A percentile compares a stretch with the other conserved stretches of the same genome.
Evolutionary conservation across 2,888 invertebrate species (phyloP).

Genomic region (Leptinotarsa juncta): DNA sequence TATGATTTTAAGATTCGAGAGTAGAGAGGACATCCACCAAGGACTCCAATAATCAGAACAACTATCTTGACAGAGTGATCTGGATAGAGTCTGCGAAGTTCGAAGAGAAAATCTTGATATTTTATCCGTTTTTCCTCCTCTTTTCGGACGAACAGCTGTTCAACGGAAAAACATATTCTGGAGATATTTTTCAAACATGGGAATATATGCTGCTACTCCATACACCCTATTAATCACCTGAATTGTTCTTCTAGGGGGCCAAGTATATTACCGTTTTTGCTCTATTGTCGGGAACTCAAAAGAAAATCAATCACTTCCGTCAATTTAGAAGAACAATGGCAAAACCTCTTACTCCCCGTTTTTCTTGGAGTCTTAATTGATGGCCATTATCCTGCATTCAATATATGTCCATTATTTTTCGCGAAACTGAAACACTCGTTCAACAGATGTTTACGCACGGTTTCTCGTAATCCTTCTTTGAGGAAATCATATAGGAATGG

Average conservation of each 20-base stretch:
- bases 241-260: background rate
- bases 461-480: slow-evolving; percentile 19
- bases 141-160: too few relatives aligned
- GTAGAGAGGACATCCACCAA: too few relatives aligned
- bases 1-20: too few relatives aligned
- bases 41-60: too few relatives aligned
- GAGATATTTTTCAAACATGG: too few relatives aligned
- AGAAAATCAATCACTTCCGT: slow-evolving; percentile 47
- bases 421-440: slow-evolving; percentile 36
- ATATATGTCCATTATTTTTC: slow-evolving; percentile 49
- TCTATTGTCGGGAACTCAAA: slow-evolving; percentile 31
- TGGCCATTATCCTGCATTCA: slow-evolving; percentile 47
- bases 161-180: too few relatives aligned
- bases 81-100: too few relatives aligned
- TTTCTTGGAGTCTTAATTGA: slow-evolving; percentile 45
- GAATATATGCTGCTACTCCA: too few relatives aligned
- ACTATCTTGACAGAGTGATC: too few relatives aligned
- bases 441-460: slow-evolving; percentile 38
- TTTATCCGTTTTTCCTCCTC: too few relatives aligned
- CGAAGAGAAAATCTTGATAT: too few relatives aligned
- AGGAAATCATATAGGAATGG: background rate
- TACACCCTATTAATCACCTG: too few relatives aligned
- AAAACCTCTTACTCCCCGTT: slow-evolving; percentile 40
- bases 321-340: slow-evolving; percentile 45
- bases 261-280: background rate